Evolutionary conservation across 2,888 invertebrate species (phyloP), one percentile per base, ranked within the genome.

Genomic region (Sphinx pinastri): DNA sequence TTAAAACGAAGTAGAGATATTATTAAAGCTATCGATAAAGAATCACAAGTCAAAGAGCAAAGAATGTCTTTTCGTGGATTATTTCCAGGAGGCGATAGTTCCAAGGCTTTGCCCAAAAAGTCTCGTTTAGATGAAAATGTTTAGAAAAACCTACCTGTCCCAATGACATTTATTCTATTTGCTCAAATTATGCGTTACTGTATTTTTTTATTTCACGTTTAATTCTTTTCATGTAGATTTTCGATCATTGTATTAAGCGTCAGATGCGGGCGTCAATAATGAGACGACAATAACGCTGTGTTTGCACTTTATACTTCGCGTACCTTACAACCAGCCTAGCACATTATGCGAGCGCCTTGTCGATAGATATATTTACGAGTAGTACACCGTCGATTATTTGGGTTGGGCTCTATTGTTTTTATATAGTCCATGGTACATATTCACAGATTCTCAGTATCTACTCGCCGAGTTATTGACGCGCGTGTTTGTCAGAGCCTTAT

Each of bases 41-140:
- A 93, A 67, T 81, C 86, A 2, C 90, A 92, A 75, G 84, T 91
- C 2, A 93, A 93, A 75, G 89, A 89, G 72, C 86, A 89, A 71
- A 79, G 76, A 6, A 84, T 82, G 54, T 81, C 81, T 5, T 91
- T 93, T 73, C 81, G 77, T 19, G 89, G 87, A 0, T 59, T 89
- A 14, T 89, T 90, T 74, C 84, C 92, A 2, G 77, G 84, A 25
- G 85, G 85, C 14, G 89, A 91, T 67, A 74, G 72, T 52, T 74
- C 82, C n/a, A 87, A 86, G 67, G 78, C 71, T 12, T 73, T 76
- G 3, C 76, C 84, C 4, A 90, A 91, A 76, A 88, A 88, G 74
- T 79, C 81, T 0, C 88, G 90, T n/a, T 83, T 77, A 19, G 74
- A 66, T 63, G 72, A 77, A 38, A 68, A 68, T 57, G 38, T 19